These are phyloP conservation scores for Sinelater perroti DNA, from an alignment of 2,888 invertebrate species.

Conservation along the genomic window DNA sequence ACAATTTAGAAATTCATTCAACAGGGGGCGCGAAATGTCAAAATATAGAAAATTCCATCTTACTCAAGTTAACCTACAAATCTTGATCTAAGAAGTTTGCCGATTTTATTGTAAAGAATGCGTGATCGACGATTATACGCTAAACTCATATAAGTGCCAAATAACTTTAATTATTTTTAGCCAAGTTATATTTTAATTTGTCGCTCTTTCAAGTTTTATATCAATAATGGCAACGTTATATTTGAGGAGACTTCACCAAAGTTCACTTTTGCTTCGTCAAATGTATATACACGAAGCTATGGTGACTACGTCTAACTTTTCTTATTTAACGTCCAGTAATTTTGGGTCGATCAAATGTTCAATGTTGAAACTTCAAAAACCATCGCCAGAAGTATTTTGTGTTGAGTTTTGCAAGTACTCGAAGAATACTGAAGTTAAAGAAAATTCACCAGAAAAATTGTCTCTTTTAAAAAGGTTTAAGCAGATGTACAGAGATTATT, in stretches of 20 bases:
- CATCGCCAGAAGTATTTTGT: too few species aligned
- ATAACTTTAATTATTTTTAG: too few species aligned
- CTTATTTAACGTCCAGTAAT: not conserved
- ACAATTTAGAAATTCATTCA: not conserved
- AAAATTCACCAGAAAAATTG: constrained; percentile 59
- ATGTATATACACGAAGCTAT: not conserved
- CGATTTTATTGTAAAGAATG: too few species aligned
- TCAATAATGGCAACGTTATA: constrained; percentile 20
- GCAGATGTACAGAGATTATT: constrained; percentile 92
- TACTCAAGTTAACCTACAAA: too few species aligned
- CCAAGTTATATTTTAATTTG: too few species aligned
- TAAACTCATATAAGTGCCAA: too few species aligned
- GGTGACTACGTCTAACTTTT: not conserved
- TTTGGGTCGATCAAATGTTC: not conserved
- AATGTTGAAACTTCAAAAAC: not conserved
- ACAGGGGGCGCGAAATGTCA: not conserved
- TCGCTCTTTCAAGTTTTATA: too few species aligned
- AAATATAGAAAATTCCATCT: too few species aligned
- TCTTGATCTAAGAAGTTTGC: too few species aligned
- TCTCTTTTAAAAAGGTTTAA: constrained; percentile 85
- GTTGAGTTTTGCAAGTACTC: too few species aligned
- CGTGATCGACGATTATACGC: too few species aligned
- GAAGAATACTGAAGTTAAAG: not conserved
- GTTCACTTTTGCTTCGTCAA: not conserved
- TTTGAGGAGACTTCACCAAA: constrained; percentile 9